These are phyloP conservation scores for Seriola quinqueradiata DNA, from an alignment of 2,113 vertebrate species.

Conservation along the genomic window DNA sequence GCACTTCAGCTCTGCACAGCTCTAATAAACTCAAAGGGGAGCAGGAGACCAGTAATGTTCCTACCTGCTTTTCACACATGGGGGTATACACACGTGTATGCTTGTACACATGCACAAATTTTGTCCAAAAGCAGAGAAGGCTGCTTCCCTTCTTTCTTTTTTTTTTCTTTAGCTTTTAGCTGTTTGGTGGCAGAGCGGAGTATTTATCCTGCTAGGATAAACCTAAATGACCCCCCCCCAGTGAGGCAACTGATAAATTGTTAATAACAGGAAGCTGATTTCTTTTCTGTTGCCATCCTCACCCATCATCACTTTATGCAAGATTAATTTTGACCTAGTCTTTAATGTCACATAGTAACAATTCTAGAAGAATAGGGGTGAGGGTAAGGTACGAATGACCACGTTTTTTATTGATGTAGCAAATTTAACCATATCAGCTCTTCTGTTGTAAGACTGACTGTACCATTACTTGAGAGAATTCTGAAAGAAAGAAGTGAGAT, in stretches of 20 bases:
- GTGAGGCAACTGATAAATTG: background rate
- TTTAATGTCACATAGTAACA: background rate
- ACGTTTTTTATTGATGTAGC: conserved; percentile 62
- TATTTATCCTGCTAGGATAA: background rate
- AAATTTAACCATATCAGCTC: conserved; percentile 62
- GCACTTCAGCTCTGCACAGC: background rate
- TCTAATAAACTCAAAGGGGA: conserved; percentile 25
- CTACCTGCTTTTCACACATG: no score
- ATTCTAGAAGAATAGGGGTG: conserved; percentile 9
- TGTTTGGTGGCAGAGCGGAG: background rate
- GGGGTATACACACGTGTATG: background rate
- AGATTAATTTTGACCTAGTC: no score
- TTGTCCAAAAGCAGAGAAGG: background rate
- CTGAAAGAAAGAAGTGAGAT: conserved; percentile 62
- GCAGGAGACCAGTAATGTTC: background rate
- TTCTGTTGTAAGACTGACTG: conserved; percentile 57
- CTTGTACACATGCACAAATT: background rate
- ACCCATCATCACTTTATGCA: no score
- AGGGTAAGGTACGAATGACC: conserved; percentile 31
- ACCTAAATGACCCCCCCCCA: background rate
- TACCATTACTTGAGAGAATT: background rate
- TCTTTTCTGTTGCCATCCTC: background rate
- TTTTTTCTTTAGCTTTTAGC: background rate
- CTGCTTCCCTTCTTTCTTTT: background rate
- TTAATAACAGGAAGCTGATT: background rate